These are phyloP conservation scores for Sisyra terminalis DNA, from an alignment of 2,888 invertebrate genomes.

Conservation along the genomic window DNA sequence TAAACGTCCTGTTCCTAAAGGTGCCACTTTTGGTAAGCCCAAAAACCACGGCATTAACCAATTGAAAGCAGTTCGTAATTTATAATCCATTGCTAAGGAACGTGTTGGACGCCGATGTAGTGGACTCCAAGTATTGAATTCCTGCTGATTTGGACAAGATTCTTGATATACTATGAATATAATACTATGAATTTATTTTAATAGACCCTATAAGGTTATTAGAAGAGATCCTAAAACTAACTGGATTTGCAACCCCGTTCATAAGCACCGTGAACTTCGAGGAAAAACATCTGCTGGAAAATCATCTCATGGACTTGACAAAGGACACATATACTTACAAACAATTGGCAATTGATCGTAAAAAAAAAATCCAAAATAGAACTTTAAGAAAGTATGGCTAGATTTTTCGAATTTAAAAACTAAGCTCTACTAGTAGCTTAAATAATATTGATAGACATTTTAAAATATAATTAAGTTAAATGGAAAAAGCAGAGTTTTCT, in stretches of 20 bases:
- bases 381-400: no score
- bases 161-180: conserved; percentile 98
- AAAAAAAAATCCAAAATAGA: no score
- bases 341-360: no score
- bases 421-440: no score
- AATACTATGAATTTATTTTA: conserved; percentile 92
- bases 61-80: conserved; percentile 84
- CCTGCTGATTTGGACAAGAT: conserved; percentile 99
- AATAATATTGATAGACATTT: no score
- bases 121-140: conserved; percentile 88
- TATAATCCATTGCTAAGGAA: conserved; percentile 97
- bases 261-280: conserved; percentile 96
- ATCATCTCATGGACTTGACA: conserved; percentile 91
- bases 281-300: conserved; percentile 93
- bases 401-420: no score
- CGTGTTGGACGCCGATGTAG: conserved; percentile 93
- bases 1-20: conserved; percentile 97
- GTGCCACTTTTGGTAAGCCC: conserved; percentile 96
- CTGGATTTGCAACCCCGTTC: conserved; percentile 94
- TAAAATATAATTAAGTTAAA: no score
- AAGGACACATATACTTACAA: conserved; percentile 86
- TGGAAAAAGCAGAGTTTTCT: no score
- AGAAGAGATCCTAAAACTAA: conserved; percentile 91
- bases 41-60: conserved; percentile 98
- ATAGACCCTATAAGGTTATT: conserved; percentile 86